Conservation (phyloP, 1,140 invertebrate genomes). For the Scaptodrosophila lebanonensis region DNA sequence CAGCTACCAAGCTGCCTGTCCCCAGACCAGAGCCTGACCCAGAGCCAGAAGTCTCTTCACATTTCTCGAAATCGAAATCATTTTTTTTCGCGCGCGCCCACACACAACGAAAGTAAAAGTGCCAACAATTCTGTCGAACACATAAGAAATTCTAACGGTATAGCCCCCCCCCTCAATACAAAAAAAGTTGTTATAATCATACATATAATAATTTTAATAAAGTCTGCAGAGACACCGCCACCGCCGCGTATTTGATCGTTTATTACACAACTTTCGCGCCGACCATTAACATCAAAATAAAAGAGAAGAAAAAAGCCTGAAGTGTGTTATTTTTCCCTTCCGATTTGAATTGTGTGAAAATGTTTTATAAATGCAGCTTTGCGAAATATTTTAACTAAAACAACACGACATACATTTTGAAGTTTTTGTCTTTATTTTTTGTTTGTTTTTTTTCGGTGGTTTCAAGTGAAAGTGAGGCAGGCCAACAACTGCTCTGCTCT, state of each 20-base stretch:
- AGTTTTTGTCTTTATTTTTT: slow-evolving; percentile 27
- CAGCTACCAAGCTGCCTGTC: not conserved
- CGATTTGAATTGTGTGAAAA: slow-evolving; percentile 41
- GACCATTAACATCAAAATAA: too few species aligned
- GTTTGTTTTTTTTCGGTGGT: slow-evolving; percentile 37
- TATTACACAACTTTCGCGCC: slow-evolving; percentile 28
- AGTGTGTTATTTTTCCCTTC: slow-evolving; percentile 12
- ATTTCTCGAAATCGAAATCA: not conserved
- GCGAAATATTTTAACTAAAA: slow-evolving; percentile 10
- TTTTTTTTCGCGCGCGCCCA: slow-evolving; percentile 18
- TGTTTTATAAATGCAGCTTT: slow-evolving; percentile 20
- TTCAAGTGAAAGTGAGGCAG: slow-evolving; percentile 59
- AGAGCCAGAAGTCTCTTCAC: not conserved
- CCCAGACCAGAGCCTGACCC: not conserved
- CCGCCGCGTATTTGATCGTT: too few species aligned
- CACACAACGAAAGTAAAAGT: slow-evolving; percentile 48
- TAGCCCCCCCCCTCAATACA: too few species aligned
- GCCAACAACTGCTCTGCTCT: not conserved
- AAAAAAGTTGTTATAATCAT: too few species aligned
- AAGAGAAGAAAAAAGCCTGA: slow-evolving; percentile 13
- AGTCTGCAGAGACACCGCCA: too few species aligned
- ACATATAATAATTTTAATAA: too few species aligned
- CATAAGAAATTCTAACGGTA: slow-evolving; percentile 43
- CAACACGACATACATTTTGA: slow-evolving; percentile 29
- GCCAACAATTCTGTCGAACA: too few species aligned